Conservation (phyloP, 2,797 vertebrate species). For the Arrhamphus sclerolepis region DNA sequence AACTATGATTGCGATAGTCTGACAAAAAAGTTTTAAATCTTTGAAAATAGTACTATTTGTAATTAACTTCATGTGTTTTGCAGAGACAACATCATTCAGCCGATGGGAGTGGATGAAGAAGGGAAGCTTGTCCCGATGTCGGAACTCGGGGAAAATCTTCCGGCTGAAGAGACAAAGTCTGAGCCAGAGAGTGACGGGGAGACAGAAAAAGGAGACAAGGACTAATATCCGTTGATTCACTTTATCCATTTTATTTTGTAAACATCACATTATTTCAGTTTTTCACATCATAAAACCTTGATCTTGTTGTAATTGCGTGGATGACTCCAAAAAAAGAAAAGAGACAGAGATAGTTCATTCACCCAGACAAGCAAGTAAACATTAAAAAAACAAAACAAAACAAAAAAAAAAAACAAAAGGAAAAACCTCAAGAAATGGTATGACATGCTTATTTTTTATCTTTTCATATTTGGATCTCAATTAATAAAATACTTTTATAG, state of each 20-base stretch:
- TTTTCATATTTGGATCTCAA: slow-evolving; percentile 1
- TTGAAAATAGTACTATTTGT: too few relatives aligned
- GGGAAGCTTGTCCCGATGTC: slow-evolving; percentile 71
- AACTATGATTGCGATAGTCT: too few relatives aligned
- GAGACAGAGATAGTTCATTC: background rate
- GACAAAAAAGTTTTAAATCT: too few relatives aligned
- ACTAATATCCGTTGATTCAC: slow-evolving; percentile 15
- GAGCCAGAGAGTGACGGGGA: slow-evolving; percentile 51
- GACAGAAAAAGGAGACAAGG: slow-evolving; percentile 32
- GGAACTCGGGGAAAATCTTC: slow-evolving; percentile 45
- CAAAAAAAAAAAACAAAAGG: too few relatives aligned
- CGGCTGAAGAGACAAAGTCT: slow-evolving; percentile 50
- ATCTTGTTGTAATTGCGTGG: background rate
- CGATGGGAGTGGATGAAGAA: slow-evolving; percentile 71
- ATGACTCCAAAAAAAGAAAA: slow-evolving; percentile 1
- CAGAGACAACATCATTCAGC: slow-evolving; percentile 75
- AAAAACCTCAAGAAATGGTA: slow-evolving; percentile 3
- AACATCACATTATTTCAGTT: slow-evolving; percentile 12
- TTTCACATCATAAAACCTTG: slow-evolving; percentile 1
- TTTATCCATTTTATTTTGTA: slow-evolving; percentile 19
- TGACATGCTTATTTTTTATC: background rate
- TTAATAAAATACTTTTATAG: background rate
- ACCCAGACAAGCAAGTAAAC: background rate
- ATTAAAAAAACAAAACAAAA: too few relatives aligned
- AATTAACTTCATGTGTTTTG: too few relatives aligned